phyloP scores from a whole-genome alignment of 1,140 invertebrate genomes.

The Mycetomoellerius zeteki region DNA sequence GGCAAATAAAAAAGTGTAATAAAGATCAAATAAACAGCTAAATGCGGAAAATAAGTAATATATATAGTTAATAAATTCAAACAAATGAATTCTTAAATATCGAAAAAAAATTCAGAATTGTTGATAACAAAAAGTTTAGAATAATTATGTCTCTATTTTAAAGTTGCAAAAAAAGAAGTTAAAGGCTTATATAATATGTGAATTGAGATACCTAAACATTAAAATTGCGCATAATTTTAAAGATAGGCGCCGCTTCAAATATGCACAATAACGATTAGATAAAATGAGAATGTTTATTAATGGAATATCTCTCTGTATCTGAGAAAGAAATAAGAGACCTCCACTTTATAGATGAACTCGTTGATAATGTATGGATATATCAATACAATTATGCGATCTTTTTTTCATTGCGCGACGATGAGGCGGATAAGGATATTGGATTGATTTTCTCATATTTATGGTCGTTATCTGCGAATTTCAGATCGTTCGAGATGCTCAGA shows the following conservation, averaged over 20 bases:
- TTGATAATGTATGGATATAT: neutral
- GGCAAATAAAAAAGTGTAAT: neutral
- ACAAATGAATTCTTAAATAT: neutral
- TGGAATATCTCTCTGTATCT: neutral
- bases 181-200: neutral
- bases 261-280: neutral
- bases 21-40: neutral
- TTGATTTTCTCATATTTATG: neutral
- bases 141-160: neutral
- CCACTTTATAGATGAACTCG: neutral
- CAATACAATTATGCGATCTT: neutral
- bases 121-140: neutral
- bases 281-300: neutral
- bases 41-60: neutral
- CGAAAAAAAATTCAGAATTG: neutral
- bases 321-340: neutral
- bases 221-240: neutral
- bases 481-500: slow-evolving; percentile 98
- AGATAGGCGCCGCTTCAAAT: neutral
- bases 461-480: slow-evolving; percentile 83
- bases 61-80: too few species aligned
- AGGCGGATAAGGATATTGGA: neutral
- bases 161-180: neutral
- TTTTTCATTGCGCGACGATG: neutral
- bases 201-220: neutral